These are phyloP conservation scores for Chionoecetes opilio DNA, from an alignment of 1,140 invertebrate genomes.

Conservation along the genomic window DNA sequence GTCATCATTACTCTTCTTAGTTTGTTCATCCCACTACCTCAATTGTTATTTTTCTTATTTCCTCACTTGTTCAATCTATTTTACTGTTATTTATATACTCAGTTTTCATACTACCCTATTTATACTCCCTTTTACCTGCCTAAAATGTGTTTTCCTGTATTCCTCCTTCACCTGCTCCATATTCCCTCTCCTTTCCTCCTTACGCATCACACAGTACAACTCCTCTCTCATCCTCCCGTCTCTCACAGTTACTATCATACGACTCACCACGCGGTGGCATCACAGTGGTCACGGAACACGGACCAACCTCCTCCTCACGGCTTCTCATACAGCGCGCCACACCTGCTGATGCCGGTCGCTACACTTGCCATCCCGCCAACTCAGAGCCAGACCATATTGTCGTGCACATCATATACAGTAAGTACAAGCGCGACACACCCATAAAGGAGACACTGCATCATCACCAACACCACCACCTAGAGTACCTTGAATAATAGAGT, in stretches of 20 bases:
- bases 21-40: not conserved
- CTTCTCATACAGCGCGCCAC: constrained; percentile 91
- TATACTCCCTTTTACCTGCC: not conserved
- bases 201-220: too few species aligned
- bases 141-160: not conserved
- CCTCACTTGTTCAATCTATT: not conserved
- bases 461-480: too few species aligned
- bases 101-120: not conserved
- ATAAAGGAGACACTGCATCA: too few species aligned
- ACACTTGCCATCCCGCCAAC: constrained; percentile 93
- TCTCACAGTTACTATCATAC: constrained; percentile 82
- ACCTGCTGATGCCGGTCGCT: constrained; percentile 84
- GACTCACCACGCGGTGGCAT: constrained; percentile 86
- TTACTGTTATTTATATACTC: not conserved
- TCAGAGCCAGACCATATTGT: constrained; percentile 91
- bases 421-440: constrained; percentile 82
- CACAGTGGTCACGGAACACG: constrained; percentile 92
- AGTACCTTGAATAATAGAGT: too few species aligned
- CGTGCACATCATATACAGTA: constrained; percentile 93
- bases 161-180: not conserved
- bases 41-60: not conserved
- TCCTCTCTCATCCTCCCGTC: not conserved
- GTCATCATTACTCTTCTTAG: not conserved
- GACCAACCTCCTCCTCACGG: constrained; percentile 90
- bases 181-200: not conserved